Evolutionary conservation across 2,797 vertebrate genomes (phyloP), one percentile per base, ranked within the genome.

Genomic region (Alfaro cultratus): DNA sequence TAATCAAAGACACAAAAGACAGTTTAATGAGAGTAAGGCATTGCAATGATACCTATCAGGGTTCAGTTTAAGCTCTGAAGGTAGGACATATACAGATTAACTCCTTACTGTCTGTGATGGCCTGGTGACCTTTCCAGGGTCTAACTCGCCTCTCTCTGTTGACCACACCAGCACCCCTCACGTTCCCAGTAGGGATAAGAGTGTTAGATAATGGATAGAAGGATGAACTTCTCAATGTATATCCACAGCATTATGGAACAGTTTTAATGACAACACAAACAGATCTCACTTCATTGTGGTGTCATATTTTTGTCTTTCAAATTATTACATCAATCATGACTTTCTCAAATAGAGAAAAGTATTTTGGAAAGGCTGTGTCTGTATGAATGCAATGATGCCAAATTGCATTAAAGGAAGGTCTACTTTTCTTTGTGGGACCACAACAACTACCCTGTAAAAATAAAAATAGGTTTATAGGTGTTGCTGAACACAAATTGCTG

Each of bases 391-490:
- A 74, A 29, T 15, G 9, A 41, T 43, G 34, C 29, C 23, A 71
- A 39, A 23, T 78, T 26, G 49, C 21, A 23, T 51, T 41, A 29
- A 41, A 5, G 43, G 43, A 36, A 41, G 60, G 36, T 53, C 18
- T 60, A 34, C 62, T 73, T 83, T 72, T 78, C 29, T 75, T 47
- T 60, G 39, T 75, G 21, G 79, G 18, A 60, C 51, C 43, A 60
- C 41, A 45, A 6, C 16, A n/a, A 71, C 13, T 8, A 45, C 26
- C 6, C 68, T 29, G 13, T 29, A 45, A 45, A 71, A 71, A 71
- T 43, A 45, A 15, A 11, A 26, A 18, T n/a, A n/a, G n/a, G n/a
- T 71, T 64, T 1, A 57, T 73, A 73, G 49, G 43, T 9, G 78
- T 79, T 41, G 68, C 10, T 51, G n/a, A 74, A 39, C 64, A 74